Evolutionary conservation across 2,113 vertebrate genomes (phyloP), one percentile per base, ranked within the genome.

Genomic region (Entosphenus tridentatus): DNA sequence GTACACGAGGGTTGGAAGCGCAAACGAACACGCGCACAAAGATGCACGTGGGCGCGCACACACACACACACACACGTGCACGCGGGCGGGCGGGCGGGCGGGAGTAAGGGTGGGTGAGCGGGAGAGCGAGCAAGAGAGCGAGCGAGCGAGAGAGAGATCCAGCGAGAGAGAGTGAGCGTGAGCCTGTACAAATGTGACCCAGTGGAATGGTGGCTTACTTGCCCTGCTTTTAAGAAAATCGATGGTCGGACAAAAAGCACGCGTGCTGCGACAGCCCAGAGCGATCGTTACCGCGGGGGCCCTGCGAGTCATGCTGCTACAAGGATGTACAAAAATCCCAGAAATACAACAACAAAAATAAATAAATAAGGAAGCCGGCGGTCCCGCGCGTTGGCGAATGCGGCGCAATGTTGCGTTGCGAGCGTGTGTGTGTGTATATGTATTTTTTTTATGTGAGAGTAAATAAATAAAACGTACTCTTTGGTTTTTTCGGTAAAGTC

Each of bases 301-400:
- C n/a, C 62, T 11, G 62, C 62, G n/a, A n/a, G n/a, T 21, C 62
- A 16, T 65, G 62, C 62, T 65, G 8, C 21, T 65, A 65, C 62
- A 65, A 65, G 62, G n/a, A 65, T 16, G 62, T 65, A 65, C 62
- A 65, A 65, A 65, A 65, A 21, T 65, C 62, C 62, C n/a, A 16
- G 62, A 65, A 21, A 39, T 6, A 39, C 39, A 39, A 39, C 39
- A 39, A 39, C 39, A 39, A 39, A 39, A 39, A 39, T 39, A 39
- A 39, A 39, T 39, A 39, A 39, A 39, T 39, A 39, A 39, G 39
- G 6, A 39, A 39, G 39, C 39, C 39, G 39, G 39, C 39, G 39
- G 39, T 7, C 39, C 39, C 39, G 39, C 6, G 39, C 39, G 39
- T 39, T 7, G 3, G 39, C 6, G 39, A 39, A 39, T 39, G 39